A percentile compares a stretch with the other conserved stretches of the same genome.
phyloP scores from a whole-genome alignment of 2,888 invertebrate species.

The Macroteleia sp. region DNA sequence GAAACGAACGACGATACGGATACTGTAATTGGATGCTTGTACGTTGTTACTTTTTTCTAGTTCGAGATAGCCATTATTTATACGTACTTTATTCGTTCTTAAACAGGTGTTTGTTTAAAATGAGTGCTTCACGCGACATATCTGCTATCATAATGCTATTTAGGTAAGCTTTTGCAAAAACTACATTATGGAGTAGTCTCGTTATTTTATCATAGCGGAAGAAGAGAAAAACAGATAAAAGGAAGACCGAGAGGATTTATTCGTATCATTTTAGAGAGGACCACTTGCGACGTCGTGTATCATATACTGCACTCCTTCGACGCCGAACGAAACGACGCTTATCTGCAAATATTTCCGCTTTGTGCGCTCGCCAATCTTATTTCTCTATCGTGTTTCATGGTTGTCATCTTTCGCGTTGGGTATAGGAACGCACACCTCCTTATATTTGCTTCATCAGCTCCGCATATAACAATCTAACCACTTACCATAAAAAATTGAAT shows the following conservation, averaged over 20 bases:
- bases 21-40: too few relatives aligned
- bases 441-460: slow-evolving; percentile 46
- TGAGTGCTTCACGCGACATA: too few relatives aligned
- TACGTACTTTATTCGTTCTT: too few relatives aligned
- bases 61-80: too few relatives aligned
- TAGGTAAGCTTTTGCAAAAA: too few relatives aligned
- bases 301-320: slow-evolving; percentile 15
- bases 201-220: too few relatives aligned
- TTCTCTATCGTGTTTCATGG: slow-evolving; percentile 60
- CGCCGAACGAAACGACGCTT: slow-evolving; percentile 34
- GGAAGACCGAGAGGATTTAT: slow-evolving; percentile 12
- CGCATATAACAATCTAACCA: slow-evolving; percentile 25
- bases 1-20: too few relatives aligned
- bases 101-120: too few relatives aligned
- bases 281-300: slow-evolving; percentile 39
- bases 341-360: slow-evolving; percentile 59
- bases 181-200: too few relatives aligned
- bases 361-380: slow-evolving; percentile 58
- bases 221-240: too few relatives aligned
- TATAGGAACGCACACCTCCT: slow-evolving; percentile 21
- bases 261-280: slow-evolving; percentile 35
- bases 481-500: slow-evolving; percentile 32
- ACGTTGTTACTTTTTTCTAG: too few relatives aligned
- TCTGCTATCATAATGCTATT: too few relatives aligned
- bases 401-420: slow-evolving; percentile 46